Evolutionary conservation across 2,888 invertebrate species (phyloP).

Genomic region (Melolontha melolontha): DNA sequence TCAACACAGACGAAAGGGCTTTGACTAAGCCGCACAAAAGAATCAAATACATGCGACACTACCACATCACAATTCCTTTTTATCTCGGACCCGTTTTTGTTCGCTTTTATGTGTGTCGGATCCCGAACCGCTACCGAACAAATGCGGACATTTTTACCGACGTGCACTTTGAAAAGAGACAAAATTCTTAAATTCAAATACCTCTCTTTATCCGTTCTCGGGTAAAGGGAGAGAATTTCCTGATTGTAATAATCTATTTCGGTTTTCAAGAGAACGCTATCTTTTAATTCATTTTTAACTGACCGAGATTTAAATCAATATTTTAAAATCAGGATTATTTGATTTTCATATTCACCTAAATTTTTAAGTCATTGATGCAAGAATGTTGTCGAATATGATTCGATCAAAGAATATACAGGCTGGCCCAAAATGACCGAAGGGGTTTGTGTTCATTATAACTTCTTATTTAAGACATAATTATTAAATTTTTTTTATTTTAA

Average conservation of each 20-base stretch:
- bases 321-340: no score
- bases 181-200: conserved; percentile 40
- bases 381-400: no score
- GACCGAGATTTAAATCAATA: no score
- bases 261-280: not conserved
- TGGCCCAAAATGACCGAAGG: no score
- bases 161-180: conserved; percentile 24
- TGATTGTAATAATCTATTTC: no score
- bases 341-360: no score
- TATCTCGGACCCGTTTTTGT: conserved; percentile 45
- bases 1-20: conserved; percentile 59
- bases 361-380: no score
- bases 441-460: no score
- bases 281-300: no score
- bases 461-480: no score
- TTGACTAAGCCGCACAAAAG: conserved; percentile 58
- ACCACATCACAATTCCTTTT: conserved; percentile 54
- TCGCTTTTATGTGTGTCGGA: conserved; percentile 42
- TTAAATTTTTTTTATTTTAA: no score
- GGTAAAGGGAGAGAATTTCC: conserved; percentile 11
- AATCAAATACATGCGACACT: conserved; percentile 56
- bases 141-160: conserved; percentile 38
- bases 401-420: no score
- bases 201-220: not conserved
- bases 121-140: conserved; percentile 39